Percentiles rank a stretch among this genome's conserved stretches.
Conservation (phyloP, 2,797 vertebrate species). For the Schizothorax lantsangensis region DNA sequence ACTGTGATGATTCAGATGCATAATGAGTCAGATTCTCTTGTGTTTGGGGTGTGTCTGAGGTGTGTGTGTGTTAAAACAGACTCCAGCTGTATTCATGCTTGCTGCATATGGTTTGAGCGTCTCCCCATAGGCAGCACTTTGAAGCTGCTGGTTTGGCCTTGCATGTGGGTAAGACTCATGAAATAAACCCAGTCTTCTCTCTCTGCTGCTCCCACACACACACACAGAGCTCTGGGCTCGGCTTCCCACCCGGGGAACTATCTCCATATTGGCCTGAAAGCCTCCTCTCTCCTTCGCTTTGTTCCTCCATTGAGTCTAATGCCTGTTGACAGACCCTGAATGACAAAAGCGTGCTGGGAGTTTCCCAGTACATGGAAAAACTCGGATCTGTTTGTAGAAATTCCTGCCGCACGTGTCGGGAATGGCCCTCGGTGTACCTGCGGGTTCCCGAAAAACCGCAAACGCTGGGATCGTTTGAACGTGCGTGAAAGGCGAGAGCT, state of each 20-base stretch:
- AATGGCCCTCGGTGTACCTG: slow-evolving; percentile 39
- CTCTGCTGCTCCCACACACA: not conserved
- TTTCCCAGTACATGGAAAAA: slow-evolving; percentile 55
- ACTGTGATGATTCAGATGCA: not conserved
- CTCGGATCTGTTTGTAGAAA: slow-evolving; percentile 42
- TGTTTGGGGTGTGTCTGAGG: slow-evolving; percentile 33
- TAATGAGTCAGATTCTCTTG: not conserved
- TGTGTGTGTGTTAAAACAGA: slow-evolving; percentile 17
- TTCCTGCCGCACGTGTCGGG: slow-evolving; percentile 40
- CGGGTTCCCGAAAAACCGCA: slow-evolving; percentile 15
- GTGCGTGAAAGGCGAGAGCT: slow-evolving; percentile 11
- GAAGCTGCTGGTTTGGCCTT: slow-evolving; percentile 41
- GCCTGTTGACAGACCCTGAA: slow-evolving; percentile 47
- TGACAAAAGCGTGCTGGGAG: slow-evolving; percentile 53
- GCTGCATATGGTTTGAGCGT: slow-evolving; percentile 33
- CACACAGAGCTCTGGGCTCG: slow-evolving; percentile 42
- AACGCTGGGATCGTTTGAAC: slow-evolving; percentile 22
- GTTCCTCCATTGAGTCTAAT: slow-evolving; percentile 57
- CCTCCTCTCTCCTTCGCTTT: slow-evolving; percentile 48
- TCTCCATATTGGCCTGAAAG: slow-evolving; percentile 50
- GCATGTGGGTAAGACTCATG: slow-evolving; percentile 35
- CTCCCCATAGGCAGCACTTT: slow-evolving; percentile 43
- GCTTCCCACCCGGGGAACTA: slow-evolving; percentile 47
- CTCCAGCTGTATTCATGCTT: slow-evolving; percentile 39
- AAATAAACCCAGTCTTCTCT: slow-evolving; percentile 2